phyloP scores from a whole-genome alignment of 2,888 invertebrate genomes.

The Cryptus viduatorius region DNA sequence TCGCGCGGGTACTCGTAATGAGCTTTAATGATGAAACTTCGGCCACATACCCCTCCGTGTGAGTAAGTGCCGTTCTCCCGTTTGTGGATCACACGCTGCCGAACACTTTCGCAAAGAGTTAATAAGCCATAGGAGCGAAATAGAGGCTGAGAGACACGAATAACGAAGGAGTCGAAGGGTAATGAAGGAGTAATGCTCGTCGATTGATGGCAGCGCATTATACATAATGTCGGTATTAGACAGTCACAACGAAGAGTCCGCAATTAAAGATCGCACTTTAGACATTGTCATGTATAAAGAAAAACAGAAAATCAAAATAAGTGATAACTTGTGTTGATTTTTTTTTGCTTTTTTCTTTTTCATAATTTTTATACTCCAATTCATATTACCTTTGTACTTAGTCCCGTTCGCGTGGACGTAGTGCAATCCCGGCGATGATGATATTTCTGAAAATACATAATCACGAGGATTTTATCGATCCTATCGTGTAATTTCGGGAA shows the following conservation, averaged over 20 bases:
- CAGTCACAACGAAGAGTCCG: neutral
- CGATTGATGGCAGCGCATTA: neutral
- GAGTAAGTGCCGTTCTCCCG: neutral
- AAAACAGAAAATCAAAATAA: too few species aligned
- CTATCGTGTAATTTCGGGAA: too few species aligned
- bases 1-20: constrained; percentile 58
- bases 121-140: constrained; percentile 20
- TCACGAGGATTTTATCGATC: neutral
- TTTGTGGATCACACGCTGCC: constrained; percentile 23
- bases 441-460: constrained; percentile 76
- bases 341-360: neutral
- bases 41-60: constrained; percentile 10
- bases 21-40: constrained; percentile 58
- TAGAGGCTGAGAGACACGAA: neutral
- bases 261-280: neutral
- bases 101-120: constrained; percentile 33
- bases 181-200: neutral
- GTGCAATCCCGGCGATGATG: constrained; percentile 74
- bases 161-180: neutral
- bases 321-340: too few species aligned
- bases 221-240: too few species aligned
- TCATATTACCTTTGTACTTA: constrained; percentile 80
- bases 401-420: constrained; percentile 74
- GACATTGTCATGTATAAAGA: neutral
- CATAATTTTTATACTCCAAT: neutral